Evolutionary conservation across 2,113 vertebrate genomes (phyloP), one percentile per base, ranked within the genome.

Genomic region (Myrmecophaga tridactyla): DNA sequence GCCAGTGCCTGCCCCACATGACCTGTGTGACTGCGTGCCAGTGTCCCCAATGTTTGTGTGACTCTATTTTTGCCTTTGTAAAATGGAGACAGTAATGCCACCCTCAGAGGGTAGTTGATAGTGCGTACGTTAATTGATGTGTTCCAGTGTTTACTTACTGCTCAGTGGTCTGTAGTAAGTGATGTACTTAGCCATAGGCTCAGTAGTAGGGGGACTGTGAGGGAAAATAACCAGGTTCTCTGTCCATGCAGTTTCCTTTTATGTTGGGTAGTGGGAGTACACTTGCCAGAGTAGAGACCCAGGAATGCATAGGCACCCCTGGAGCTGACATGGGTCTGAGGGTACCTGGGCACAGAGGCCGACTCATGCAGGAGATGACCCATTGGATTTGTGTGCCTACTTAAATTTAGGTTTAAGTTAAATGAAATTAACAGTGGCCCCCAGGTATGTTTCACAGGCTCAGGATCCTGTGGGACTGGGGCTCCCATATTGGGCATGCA

Each of bases 251-350:
- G 11, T 12, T 0, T 39, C 46, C 1, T 77, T 6, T 39, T 25
- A 39, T 39, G 8, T 34, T 72, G 46, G 75, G 12, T 23, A n/a
- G 56, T 58, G 6, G 21, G n/a, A 51, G 27, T 60, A 15, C 25
- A 15, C 0, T 3, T 80, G 63, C 0, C 1, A 3, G 34, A 41
- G 21, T 4, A 41, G 56, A 86, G 48, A 43, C n/a, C 23, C 6
- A 13, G 3, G 0, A 0, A 4, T 3, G 12, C 23, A 2, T 2
- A 31, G 78, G 27, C 5, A 4, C n/a, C 27, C 13, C 18, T 48
- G 29, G 62, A 11, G 36, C 23, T 34, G 48, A 29, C 23, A 18
- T 15, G 39, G 41, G 70, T 10, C 60, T 62, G 60, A 12, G 27
- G 7, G 6, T 62, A 27, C 27, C 60, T 62, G 25, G 41, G 70